Percentiles rank a stretch among this genome's conserved stretches.
Evolutionary conservation across 2,888 invertebrate genomes (phyloP).

Genomic region (Ectemnius cavifrons): DNA sequence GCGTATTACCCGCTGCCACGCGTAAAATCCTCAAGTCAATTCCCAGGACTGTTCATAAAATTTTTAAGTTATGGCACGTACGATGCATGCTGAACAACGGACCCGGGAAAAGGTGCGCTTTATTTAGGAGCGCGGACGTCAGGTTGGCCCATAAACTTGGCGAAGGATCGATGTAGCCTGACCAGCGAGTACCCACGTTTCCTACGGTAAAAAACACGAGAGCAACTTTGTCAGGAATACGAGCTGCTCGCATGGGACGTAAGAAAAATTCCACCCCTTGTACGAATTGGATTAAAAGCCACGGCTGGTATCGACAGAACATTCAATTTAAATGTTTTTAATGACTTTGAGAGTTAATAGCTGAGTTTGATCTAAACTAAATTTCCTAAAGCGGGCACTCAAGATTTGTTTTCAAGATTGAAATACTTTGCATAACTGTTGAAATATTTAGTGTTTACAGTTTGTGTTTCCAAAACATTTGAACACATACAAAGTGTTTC

Average conservation of each 20-base stretch:
- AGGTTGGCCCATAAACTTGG: slow-evolving; percentile 52
- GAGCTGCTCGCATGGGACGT: background rate
- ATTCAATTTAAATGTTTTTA: too few relatives aligned
- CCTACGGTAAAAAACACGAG: background rate
- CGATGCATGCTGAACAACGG: slow-evolving; percentile 21
- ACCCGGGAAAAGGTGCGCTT: slow-evolving; percentile 36
- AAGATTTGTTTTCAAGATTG: too few relatives aligned
- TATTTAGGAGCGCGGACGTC: slow-evolving; percentile 44
- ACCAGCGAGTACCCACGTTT: slow-evolving; percentile 5
- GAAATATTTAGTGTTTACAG: too few relatives aligned
- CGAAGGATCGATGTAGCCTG: slow-evolving; percentile 52
- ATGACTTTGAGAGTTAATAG: too few relatives aligned
- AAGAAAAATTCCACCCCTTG: slow-evolving; percentile 1
- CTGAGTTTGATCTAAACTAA: too few relatives aligned
- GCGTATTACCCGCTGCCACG: slow-evolving; percentile 21
- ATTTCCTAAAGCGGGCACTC: too few relatives aligned
- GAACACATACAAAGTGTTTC: too few relatives aligned
- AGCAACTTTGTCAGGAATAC: background rate
- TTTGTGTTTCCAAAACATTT: too few relatives aligned
- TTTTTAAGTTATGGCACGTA: slow-evolving; percentile 41
- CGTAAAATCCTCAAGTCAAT: slow-evolving; percentile 42
- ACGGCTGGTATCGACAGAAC: too few relatives aligned
- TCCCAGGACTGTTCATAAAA: slow-evolving; percentile 48
- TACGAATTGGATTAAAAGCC: too few relatives aligned
- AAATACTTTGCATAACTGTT: too few relatives aligned